phyloP scores from a whole-genome alignment of 2,797 vertebrate species.

The Anabas testudineus region DNA sequence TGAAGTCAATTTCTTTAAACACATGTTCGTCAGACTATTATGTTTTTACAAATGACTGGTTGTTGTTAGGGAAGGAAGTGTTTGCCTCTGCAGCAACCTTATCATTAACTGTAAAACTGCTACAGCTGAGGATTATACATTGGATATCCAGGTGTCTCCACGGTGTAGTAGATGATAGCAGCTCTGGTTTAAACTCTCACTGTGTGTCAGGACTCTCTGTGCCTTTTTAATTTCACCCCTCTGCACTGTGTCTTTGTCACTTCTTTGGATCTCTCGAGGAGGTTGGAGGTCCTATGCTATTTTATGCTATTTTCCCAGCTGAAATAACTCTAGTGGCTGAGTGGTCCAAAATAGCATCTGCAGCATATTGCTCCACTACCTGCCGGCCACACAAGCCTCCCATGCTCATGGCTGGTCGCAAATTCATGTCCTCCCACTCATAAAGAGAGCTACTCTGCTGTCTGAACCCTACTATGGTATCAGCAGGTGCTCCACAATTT shows the following conservation, averaged over 20 bases:
- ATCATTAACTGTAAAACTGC: constrained; percentile 28
- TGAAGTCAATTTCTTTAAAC: constrained; percentile 30
- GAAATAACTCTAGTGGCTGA: constrained; percentile 61
- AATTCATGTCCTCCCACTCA: constrained; percentile 21
- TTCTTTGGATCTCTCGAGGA: constrained; percentile 44
- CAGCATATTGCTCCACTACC: constrained; percentile 40
- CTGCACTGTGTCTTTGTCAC: constrained; percentile 1
- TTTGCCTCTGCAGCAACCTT: constrained; percentile 34
- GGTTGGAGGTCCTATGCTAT: constrained; percentile 15
- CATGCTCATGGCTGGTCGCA: constrained; percentile 27
- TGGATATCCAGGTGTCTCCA: constrained; percentile 35
- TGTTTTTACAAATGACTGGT: constrained; percentile 20
- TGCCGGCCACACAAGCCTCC: constrained; percentile 63
- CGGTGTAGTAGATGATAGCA: constrained; percentile 21
- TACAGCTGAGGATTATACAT: constrained; percentile 2
- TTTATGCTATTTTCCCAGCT: constrained; percentile 70
- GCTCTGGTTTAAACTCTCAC: constrained; percentile 23
- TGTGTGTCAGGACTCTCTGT: constrained; percentile 7
- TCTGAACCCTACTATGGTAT: constrained; percentile 19
- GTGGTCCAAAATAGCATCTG: constrained; percentile 49
- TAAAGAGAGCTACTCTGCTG: constrained; percentile 8
- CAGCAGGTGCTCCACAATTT: constrained; percentile 42
- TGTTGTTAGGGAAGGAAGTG: constrained; percentile 28
- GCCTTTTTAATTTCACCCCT: constrained; percentile 38
- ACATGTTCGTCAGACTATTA: constrained; percentile 43